Evolutionary conservation across 2,113 vertebrate genomes (phyloP), one percentile per base, ranked within the genome.

Genomic region (Myodes glareolus): DNA sequence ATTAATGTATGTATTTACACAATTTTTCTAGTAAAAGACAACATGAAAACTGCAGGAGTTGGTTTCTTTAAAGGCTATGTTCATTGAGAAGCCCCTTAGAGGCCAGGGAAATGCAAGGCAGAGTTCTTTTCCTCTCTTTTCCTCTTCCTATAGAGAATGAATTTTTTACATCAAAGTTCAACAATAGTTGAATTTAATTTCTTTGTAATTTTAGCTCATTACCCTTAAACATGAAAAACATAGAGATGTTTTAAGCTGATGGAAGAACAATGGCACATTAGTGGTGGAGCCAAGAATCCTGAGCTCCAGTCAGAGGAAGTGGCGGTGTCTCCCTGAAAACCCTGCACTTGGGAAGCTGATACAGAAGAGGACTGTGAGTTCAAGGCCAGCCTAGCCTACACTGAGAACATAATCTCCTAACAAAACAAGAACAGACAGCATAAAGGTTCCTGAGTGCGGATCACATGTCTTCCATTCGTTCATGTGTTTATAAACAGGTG

Each of bases 61-160:
- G 98, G 98, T 99, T 98, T 98, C 95, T 97, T 91, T 91, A 98
- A 98, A 96, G 97, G 12, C 73, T 98, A 97, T 98, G 98, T 98
- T 98, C 98, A 98, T 98, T 98, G 91, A 45, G 97, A 98, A 98
- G 98, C 86, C 70, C 96, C 97, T 85, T 95, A 84, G 58, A 95
- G 92, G 88, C 97, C 94, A 98, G 95, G 90, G 63, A 98, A 98
- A 98, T 98, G 97, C 92, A 97, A 96, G 98, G 97, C 98, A 98
- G 98, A 98, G 97, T 98, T 97, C 50, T 87, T 67, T 19, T 1
- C 31, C 39, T 94, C 13, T 67, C 27, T 68, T 94, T 96, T 93
- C 93, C 97, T 97, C 98, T 98, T 93, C 94, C 84, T 94, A 95
- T 90, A 93, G 80, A 96, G 93, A 97, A 14, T 45, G 6, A 98